Percentiles rank a stretch among this genome's conserved stretches.
phyloP scores from a whole-genome alignment of 2,888 invertebrate genomes.

The Neria commutata region DNA sequence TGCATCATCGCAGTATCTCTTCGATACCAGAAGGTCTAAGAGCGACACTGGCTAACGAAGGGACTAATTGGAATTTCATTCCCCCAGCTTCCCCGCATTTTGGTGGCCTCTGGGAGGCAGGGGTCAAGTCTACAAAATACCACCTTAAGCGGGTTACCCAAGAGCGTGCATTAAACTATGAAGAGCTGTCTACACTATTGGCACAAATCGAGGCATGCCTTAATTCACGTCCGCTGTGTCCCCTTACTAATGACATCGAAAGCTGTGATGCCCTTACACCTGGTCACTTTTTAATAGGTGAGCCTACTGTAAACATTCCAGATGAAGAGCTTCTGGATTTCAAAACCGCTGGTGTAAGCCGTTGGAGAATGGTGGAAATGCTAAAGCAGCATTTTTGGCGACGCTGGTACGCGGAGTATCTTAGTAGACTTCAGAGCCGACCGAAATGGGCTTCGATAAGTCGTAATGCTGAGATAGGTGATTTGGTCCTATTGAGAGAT shows the following conservation, averaged over 20 bases:
- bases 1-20: neutral
- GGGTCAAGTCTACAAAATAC: conserved; percentile 12
- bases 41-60: neutral
- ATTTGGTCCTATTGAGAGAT: neutral
- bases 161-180: conserved; percentile 6
- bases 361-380: conserved; percentile 5
- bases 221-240: conserved; percentile 13
- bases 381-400: conserved; percentile 15
- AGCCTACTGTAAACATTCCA: neutral
- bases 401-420: conserved; percentile 12
- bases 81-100: neutral
- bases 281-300: neutral
- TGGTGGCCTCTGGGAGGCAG: conserved; percentile 1
- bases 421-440: neutral
- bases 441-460: neutral
- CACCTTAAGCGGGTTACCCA: conserved; percentile 6
- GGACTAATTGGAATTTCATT: neutral
- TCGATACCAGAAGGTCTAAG: neutral
- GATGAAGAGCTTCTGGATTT: neutral
- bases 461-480: neutral
- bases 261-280: conserved; percentile 13
- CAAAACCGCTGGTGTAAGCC: neutral
- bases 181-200: conserved; percentile 12
- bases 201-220: conserved; percentile 13
- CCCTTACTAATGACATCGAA: conserved; percentile 2